phyloP scores from a whole-genome alignment of 1,140 invertebrate species.

The Sweltsa coloradensis region DNA sequence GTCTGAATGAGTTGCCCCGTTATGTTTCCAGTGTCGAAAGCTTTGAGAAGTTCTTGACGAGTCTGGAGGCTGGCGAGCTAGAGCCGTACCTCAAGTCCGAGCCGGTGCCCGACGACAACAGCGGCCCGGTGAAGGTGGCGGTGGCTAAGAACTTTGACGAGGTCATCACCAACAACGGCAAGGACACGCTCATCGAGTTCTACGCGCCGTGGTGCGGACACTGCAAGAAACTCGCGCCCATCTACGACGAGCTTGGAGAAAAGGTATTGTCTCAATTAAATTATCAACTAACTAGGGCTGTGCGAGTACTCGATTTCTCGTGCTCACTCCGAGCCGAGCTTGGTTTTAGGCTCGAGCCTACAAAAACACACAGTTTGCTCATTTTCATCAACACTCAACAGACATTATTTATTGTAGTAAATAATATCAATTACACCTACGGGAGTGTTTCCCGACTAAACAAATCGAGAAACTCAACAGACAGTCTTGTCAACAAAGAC shows the following conservation, averaged over 20 bases:
- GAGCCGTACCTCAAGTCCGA: slow-evolving; percentile 96
- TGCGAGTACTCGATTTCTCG: too few species aligned
- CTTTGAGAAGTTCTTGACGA: slow-evolving; percentile 79
- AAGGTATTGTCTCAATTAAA: slow-evolving; percentile 44
- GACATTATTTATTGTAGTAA: too few species aligned
- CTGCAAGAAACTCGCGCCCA: slow-evolving; percentile 78
- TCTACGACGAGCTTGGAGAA: slow-evolving; percentile 72
- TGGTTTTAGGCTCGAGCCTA: too few species aligned
- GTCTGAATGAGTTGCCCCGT: too few species aligned
- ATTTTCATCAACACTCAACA: too few species aligned
- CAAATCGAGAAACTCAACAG: too few species aligned
- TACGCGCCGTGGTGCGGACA: slow-evolving; percentile 99
- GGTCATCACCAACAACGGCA: slow-evolving; percentile 77
- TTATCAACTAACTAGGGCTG: background rate
- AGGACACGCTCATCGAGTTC: slow-evolving; percentile 94
- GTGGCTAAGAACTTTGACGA: slow-evolving; percentile 97
- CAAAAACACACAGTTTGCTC: too few species aligned
- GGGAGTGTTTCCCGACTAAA: too few species aligned
- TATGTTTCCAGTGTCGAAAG: slow-evolving; percentile 70
- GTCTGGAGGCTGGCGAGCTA: slow-evolving; percentile 68
- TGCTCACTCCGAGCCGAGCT: too few species aligned
- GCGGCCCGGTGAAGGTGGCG: slow-evolving; percentile 76
- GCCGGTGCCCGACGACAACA: slow-evolving; percentile 74
- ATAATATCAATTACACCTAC: too few species aligned
- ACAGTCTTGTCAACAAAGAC: too few species aligned